Percentiles rank a stretch among this genome's conserved stretches.
phyloP scores from a whole-genome alignment of 2,888 invertebrate species.

The Drosophila kokeensis region DNA sequence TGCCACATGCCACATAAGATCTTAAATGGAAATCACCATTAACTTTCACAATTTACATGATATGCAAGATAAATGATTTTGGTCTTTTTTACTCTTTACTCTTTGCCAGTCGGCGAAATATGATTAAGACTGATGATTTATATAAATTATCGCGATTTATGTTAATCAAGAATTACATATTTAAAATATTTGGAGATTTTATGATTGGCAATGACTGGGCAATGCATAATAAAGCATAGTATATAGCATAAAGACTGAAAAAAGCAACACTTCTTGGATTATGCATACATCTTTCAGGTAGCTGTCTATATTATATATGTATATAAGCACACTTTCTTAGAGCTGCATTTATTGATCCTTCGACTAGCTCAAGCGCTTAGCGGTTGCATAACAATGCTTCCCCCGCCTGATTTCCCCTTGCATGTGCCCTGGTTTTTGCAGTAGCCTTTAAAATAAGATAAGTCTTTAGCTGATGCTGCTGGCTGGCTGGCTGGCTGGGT shows the following conservation, averaged over 20 bases:
- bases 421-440: neutral
- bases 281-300: neutral
- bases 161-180: neutral
- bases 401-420: neutral
- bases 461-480: neutral
- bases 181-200: neutral
- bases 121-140: neutral
- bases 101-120: neutral
- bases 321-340: neutral
- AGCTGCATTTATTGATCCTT: neutral
- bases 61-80: neutral
- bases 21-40: constrained; percentile 10
- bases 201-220: neutral
- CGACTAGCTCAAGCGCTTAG: neutral
- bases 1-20: constrained; percentile 16
- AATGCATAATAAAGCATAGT: neutral
- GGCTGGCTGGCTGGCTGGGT: neutral
- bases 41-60: neutral
- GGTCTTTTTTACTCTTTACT: neutral
- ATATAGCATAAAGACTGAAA: neutral
- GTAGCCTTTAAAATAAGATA: constrained; percentile 10
- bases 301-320: neutral
- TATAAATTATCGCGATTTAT: neutral
- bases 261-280: neutral
- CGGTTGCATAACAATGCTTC: constrained; percentile 9